A percentile compares a stretch with the other conserved stretches of the same genome.
These are phyloP conservation scores for Sinelater perroti DNA, from an alignment of 2,888 invertebrate genomes.

Conservation along the genomic window DNA sequence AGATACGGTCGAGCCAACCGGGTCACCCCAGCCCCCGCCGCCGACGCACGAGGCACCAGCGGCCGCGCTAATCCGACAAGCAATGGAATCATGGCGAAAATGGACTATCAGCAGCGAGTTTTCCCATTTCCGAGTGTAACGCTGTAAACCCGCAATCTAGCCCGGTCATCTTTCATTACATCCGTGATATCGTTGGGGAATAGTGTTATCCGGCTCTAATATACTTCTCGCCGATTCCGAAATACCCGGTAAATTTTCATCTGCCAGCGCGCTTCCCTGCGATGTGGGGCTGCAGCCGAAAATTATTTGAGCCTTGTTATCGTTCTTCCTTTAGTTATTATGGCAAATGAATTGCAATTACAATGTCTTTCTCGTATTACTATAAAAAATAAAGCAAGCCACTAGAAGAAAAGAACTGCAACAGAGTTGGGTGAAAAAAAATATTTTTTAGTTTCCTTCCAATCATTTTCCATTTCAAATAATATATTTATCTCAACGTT, in stretches of 20 bases:
- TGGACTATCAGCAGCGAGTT: slow-evolving; percentile 53
- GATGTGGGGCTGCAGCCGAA: too few species aligned
- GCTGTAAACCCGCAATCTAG: slow-evolving; percentile 55
- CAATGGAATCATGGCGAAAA: slow-evolving; percentile 56
- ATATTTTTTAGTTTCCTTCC: too few species aligned
- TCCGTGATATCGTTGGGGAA: slow-evolving; percentile 44
- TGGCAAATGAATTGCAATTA: too few species aligned
- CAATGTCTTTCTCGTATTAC: too few species aligned
- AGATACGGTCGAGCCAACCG: not conserved
- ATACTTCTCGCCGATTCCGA: slow-evolving; percentile 28
- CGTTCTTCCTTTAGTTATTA: too few species aligned
- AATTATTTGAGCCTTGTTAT: too few species aligned
- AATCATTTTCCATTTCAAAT: too few species aligned
- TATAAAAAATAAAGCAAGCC: too few species aligned
- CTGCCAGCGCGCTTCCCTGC: slow-evolving; percentile 2
- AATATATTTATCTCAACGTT: too few species aligned
- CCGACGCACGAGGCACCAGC: not conserved
- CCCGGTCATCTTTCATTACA: slow-evolving; percentile 56
- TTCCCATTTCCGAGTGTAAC: slow-evolving; percentile 53
- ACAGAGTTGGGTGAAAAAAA: too few species aligned
- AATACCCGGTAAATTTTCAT: slow-evolving; percentile 17
- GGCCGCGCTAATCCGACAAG: slow-evolving; percentile 52
- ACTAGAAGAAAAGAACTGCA: too few species aligned
- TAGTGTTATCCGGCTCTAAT: slow-evolving; percentile 35
- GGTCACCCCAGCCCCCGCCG: not conserved